Evolutionary conservation across 2,797 vertebrate genomes (phyloP).

Genomic region (Lithobates sylvaticus): DNA sequence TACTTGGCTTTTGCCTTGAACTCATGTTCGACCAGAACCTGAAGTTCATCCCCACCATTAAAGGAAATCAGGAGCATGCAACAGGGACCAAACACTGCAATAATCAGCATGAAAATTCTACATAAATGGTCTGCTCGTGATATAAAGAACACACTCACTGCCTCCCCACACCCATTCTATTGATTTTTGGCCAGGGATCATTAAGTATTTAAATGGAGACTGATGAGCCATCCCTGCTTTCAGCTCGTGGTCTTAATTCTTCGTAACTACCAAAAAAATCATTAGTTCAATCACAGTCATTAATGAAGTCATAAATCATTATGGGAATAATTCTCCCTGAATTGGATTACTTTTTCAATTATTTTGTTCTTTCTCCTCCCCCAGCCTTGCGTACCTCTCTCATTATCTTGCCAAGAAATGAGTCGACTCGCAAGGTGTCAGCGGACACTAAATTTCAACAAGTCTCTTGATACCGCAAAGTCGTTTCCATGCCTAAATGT

Average conservation of each 20-base stretch:
- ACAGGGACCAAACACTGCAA: background rate
- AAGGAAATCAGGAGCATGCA: too few species aligned
- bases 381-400: background rate
- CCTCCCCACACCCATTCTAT: background rate
- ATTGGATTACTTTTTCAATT: slow-evolving; percentile 67
- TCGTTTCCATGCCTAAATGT: background rate
- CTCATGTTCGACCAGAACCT: too few species aligned
- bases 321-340: slow-evolving; percentile 66
- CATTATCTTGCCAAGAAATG: slow-evolving; percentile 20
- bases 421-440: background rate
- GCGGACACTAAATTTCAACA: slow-evolving; percentile 14
- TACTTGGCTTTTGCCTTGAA: too few species aligned
- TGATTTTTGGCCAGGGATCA: slow-evolving; percentile 37
- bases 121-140: background rate
- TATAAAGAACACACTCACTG: background rate
- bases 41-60: too few species aligned
- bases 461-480: background rate
- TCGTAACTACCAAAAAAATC: slow-evolving; percentile 45
- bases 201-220: slow-evolving; percentile 63
- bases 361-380: slow-evolving; percentile 38
- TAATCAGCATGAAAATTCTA: background rate
- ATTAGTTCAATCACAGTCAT: slow-evolving; percentile 65
- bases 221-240: slow-evolving; percentile 52
- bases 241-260: slow-evolving; percentile 53
- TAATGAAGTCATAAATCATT: slow-evolving; percentile 70